phyloP scores from a whole-genome alignment of 2,888 invertebrate species.

The Aplocera efformata region DNA sequence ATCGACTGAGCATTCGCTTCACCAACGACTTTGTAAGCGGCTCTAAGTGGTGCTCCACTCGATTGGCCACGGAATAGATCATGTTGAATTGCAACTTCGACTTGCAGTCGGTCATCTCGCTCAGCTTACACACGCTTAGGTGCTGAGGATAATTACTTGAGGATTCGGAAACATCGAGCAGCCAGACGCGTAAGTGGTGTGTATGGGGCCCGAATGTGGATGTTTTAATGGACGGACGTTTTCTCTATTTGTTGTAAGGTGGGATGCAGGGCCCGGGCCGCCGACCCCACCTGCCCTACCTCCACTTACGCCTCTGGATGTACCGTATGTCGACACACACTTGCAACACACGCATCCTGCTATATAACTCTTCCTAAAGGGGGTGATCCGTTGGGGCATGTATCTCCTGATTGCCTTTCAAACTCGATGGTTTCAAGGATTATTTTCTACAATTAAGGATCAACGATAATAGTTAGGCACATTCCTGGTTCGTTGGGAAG shows the following conservation, averaged over 20 bases:
- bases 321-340: constrained; percentile 73
- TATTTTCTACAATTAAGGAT: not conserved
- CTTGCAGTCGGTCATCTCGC: constrained; percentile 11
- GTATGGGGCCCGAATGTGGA: constrained; percentile 66
- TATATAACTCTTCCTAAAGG: constrained; percentile 43
- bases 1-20: constrained; percentile 6
- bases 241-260: constrained; percentile 77
- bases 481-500: not conserved
- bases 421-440: not conserved
- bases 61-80: not conserved
- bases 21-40: not conserved
- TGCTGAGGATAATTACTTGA: constrained; percentile 9
- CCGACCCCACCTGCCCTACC: constrained; percentile 79
- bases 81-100: constrained; percentile 11
- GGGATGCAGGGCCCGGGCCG: constrained; percentile 78
- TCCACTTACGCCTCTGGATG: constrained; percentile 82
- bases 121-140: constrained; percentile 7
- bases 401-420: not conserved
- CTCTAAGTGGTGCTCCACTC: constrained; percentile 4
- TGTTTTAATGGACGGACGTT: constrained; percentile 70
- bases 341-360: constrained; percentile 40
- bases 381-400: constrained; percentile 16
- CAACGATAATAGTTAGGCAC: no score
- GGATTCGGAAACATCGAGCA: constrained; percentile 44
- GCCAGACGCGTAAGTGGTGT: constrained; percentile 77